Conservation (phyloP, 2,797 vertebrate genomes). For the Chloroceryle amazona region DNA sequence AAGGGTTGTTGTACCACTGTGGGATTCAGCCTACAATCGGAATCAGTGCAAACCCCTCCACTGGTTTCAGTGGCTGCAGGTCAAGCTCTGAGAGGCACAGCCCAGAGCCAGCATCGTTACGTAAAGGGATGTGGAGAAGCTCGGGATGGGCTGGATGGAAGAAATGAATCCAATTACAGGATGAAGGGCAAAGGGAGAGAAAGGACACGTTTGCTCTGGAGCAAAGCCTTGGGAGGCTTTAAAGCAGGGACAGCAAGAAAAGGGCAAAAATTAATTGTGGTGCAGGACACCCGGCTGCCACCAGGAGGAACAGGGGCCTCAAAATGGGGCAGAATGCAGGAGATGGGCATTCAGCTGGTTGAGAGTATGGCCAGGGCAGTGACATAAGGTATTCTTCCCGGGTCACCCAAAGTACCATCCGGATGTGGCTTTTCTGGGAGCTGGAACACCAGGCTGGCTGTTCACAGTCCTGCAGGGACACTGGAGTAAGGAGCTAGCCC, state of each 20-base stretch:
- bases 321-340: background rate
- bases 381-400: background rate
- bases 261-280: background rate
- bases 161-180: constrained; percentile 72
- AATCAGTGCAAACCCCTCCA: accelerated
- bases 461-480: background rate
- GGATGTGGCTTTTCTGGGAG: background rate
- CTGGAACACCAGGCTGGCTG: background rate
- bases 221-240: constrained; percentile 37
- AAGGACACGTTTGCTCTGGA: constrained; percentile 15
- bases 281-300: background rate
- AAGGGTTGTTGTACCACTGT: accelerated
- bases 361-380: background rate
- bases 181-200: constrained; percentile 62
- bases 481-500: background rate
- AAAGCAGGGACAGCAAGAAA: background rate
- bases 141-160: background rate
- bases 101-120: background rate
- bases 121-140: constrained; percentile 40
- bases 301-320: background rate
- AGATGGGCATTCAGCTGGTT: background rate
- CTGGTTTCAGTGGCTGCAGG: background rate
- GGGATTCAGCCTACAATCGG: accelerated
- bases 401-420: background rate
- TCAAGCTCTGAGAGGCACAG: background rate